phyloP scores from a whole-genome alignment of 2,888 invertebrate species.

The Callimorpha dominula region DNA sequence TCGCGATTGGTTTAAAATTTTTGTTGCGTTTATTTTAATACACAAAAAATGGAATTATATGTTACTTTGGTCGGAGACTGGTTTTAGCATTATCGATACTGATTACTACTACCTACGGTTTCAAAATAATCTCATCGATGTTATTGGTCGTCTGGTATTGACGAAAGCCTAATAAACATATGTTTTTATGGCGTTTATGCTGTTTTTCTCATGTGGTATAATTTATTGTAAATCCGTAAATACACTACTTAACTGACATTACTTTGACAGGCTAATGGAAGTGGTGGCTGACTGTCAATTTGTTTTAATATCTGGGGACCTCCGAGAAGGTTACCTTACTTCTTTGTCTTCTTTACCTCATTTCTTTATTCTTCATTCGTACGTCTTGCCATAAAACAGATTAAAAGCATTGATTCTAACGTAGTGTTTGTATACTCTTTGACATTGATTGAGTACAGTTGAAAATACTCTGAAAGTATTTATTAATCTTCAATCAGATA shows the following conservation, averaged over 20 bases:
- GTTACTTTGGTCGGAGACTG: conserved; percentile 58
- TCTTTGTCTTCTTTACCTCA: not conserved
- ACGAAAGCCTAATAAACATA: conserved; percentile 67
- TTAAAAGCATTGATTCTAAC: not conserved
- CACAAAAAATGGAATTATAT: conserved; percentile 61
- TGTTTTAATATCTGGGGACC: conserved; percentile 6
- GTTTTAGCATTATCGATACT: conserved; percentile 70
- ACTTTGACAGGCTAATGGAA: conserved; percentile 21
- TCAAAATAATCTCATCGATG: conserved; percentile 57
- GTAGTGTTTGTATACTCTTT: too few species aligned
- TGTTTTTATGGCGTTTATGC: conserved; percentile 64
- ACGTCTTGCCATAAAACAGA: too few species aligned
- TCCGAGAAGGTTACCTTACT: not conserved
- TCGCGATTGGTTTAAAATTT: conserved; percentile 79
- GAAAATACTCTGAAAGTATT: not conserved
- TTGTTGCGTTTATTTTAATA: conserved; percentile 76
- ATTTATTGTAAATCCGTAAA: conserved; percentile 24
- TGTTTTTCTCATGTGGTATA: conserved; percentile 28
- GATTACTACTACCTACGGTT: conserved; percentile 74
- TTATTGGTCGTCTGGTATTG: conserved; percentile 68
- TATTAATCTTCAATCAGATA: not conserved
- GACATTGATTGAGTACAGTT: not conserved
- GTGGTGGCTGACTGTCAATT: not conserved
- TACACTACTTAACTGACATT: conserved; percentile 17
- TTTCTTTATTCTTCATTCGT: too few species aligned